Evolutionary conservation across 2,113 vertebrate species (phyloP), one percentile per base, ranked within the genome.

Genomic region (Campylorhamphus procurvoides): DNA sequence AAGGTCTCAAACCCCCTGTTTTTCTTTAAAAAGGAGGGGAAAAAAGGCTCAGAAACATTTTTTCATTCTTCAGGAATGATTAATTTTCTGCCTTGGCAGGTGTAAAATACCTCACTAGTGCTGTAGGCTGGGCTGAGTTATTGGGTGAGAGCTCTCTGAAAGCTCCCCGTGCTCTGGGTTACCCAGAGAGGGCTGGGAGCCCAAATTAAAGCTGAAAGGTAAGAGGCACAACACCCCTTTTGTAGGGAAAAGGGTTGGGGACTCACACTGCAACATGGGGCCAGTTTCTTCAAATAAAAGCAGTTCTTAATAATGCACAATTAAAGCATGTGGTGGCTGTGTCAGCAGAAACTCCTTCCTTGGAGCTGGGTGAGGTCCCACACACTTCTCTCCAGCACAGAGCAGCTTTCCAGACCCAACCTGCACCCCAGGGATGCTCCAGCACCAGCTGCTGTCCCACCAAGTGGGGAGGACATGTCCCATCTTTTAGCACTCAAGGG

Each of bases 61-160:
- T 88, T 96, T 96, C 94, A 85, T 94, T 96, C 90, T 79, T 67
- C 87, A 97, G 95, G 85, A 96, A 95, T 92, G 96, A 96, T 96
- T 89, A 94, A 95, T 86, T 96, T 95, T 85, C 97, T 95, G 95
- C 95, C 94, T 88, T 37, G 55, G 82, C 31, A 2, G 75, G 94
- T 56, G 91, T 66, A 95, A 95, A 96, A 94, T 83, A 77, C 93
- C 91, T 95, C 96, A 7, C 84, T 25, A 44, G 78, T 0, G 50
- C 94, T 89, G 52, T 5, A 87, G 81, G 92, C 64, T 59, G 95
- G 56, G 53, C 94, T 97, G 97, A 97, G 81, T 97, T 97, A 97
- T 93, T 49, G 93, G 8, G 93, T 96, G 97, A 97, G 95, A 94
- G 91, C 4, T 5, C 60, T 86, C 84, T 19, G 49, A 80, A 80